These are phyloP conservation scores for Dynastes hyllus DNA, from an alignment of 2,888 invertebrate genomes.

Conservation along the genomic window DNA sequence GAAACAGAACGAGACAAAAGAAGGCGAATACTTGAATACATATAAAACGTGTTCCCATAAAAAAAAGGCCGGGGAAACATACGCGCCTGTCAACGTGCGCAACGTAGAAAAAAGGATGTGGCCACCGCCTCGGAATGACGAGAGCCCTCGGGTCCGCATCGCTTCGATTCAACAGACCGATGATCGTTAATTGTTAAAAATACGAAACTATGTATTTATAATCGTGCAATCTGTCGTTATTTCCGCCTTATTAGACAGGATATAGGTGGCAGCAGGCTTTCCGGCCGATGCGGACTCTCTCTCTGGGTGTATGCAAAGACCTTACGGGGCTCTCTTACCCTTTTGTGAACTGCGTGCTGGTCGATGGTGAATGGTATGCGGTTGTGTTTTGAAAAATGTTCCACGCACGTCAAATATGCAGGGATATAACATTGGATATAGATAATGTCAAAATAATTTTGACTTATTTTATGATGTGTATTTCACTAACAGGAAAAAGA, in stretches of 20 bases:
- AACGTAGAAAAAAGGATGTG: slow-evolving; percentile 45
- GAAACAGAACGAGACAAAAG: slow-evolving; percentile 23
- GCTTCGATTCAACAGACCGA: slow-evolving; percentile 42
- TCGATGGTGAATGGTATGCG: neutral
- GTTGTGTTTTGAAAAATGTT: neutral
- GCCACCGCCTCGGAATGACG: slow-evolving; percentile 36
- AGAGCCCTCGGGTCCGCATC: slow-evolving; percentile 12
- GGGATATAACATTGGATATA: too few relatives aligned
- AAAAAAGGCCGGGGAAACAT: slow-evolving; percentile 29
- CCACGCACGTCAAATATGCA: neutral
- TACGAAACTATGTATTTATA: slow-evolving; percentile 54
- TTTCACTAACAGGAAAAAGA: too few relatives aligned
- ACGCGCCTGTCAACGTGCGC: slow-evolving; percentile 37
- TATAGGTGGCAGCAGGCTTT: slow-evolving; percentile 68
- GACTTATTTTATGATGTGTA: too few relatives aligned
- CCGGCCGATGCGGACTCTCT: slow-evolving; percentile 61
- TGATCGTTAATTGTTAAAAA: slow-evolving; percentile 47
- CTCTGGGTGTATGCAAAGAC: slow-evolving; percentile 53
- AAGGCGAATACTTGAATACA: neutral
- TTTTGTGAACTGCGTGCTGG: neutral
- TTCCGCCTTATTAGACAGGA: slow-evolving; percentile 70
- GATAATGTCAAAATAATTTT: too few relatives aligned
- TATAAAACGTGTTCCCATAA: slow-evolving; percentile 35
- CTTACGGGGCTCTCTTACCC: slow-evolving; percentile 41
- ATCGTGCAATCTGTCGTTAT: slow-evolving; percentile 65